Evolutionary conservation across 2,797 vertebrate species (phyloP), one percentile per base, ranked within the genome.

Genomic region (Danio tinwini): DNA sequence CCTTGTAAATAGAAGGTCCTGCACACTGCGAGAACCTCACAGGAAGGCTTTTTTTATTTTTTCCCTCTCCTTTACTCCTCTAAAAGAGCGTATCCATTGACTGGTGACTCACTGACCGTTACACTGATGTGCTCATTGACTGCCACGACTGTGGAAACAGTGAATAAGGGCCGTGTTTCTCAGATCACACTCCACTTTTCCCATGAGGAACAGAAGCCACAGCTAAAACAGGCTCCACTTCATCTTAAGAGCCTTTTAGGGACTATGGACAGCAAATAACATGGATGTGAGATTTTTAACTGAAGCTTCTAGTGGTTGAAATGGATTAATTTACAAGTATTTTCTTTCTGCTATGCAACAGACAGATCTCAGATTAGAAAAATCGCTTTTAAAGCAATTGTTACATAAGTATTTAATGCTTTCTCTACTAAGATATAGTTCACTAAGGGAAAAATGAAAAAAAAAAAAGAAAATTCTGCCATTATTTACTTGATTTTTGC

Each of bases 1-100:
- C 64, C 17, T 14, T 76, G 37, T 49, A 72, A 79, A 79, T 71
- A 79, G 77, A 42, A 72, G 49, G 39, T 39, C 42, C 7, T n/a
- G 29, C 61, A 40, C 55, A 50, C 17, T 7, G 6, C 6, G 13
- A 42, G 78, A 50, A 52, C 65, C 67, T 71, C 56, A 29, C 76
- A 29, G 67, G 10, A 42, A 40, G 29, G 12, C 16, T 21, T 69
- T 69, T 69, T 76, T 29, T 29, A 1, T 29, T 29, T 29, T 29
- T n/a, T 29, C 29, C 29, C 29, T 29, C 29, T 29, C 29, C 29
- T 29, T 29, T 29, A 29, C 39, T 74, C 47, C 4, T 47, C 68
- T 70, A 50, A 61, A 71, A 71, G 37, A 53, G 29, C 62, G 58
- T 58, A 17, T 77, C 45, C 16, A 45, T 50, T 42, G 17, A 78